Conservation (phyloP, 2,888 invertebrate species). For the Agrochola litura region DNA sequence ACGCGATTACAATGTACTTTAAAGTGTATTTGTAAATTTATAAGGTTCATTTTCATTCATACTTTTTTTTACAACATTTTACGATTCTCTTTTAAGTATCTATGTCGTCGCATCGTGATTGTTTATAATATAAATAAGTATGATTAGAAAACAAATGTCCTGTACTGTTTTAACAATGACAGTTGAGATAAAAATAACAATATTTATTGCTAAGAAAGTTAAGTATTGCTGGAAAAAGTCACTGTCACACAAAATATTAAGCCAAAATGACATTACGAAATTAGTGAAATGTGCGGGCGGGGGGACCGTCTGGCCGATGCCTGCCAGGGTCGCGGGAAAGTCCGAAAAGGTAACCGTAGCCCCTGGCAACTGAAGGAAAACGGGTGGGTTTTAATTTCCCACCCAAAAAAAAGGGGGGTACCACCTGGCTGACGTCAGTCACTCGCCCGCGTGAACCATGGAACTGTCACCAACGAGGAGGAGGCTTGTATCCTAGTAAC, state of each 20-base stretch:
- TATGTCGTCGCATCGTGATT: conserved; percentile 25
- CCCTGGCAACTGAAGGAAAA: no score
- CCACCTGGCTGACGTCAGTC: background rate
- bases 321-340: no score
- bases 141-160: conserved; percentile 13
- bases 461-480: no score
- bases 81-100: conserved; percentile 23
- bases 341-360: no score
- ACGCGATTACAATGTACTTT: conserved; percentile 66
- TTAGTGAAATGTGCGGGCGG: no score
- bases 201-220: conserved; percentile 12
- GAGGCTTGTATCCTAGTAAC: no score
- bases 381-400: no score
- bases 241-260: background rate
- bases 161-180: background rate
- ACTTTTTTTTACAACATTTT: conserved; percentile 22
- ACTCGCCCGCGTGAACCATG: no score
- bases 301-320: no score
- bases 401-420: no score
- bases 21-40: conserved; percentile 35
- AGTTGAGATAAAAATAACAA: conserved; percentile 1
- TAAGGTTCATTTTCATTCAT: conserved; percentile 50
- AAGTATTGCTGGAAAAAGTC: conserved; percentile 11
- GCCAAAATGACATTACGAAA: background rate
- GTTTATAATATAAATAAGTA: conserved; percentile 10